Percentiles rank a stretch among this genome's conserved stretches.
These are phyloP conservation scores for Galendromus occidentalis DNA, from an alignment of 1,140 invertebrate species.

Conservation along the genomic window DNA sequence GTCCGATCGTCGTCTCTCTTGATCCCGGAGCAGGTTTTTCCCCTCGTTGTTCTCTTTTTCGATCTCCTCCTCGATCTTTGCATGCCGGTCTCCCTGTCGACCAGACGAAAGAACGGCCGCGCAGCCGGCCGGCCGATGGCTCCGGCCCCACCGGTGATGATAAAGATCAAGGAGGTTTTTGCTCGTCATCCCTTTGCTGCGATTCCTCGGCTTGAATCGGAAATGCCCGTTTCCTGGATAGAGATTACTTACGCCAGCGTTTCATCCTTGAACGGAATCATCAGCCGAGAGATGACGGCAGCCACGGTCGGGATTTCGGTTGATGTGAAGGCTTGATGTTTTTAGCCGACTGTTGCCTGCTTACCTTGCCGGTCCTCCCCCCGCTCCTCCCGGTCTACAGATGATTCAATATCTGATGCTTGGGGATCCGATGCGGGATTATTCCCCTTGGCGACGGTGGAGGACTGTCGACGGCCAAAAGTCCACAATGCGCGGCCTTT, in stretches of 20 bases:
- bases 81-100: not conserved
- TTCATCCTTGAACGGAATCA: not conserved
- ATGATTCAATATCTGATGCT: too few species aligned
- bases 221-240: too few species aligned
- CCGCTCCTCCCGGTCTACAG: too few species aligned
- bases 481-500: too few species aligned
- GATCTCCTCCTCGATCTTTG: not conserved
- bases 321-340: not conserved
- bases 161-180: conserved; percentile 9
- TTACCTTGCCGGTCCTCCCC: too few species aligned
- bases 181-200: not conserved
- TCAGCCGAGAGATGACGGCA: not conserved
- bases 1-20: not conserved
- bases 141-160: not conserved
- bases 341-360: conserved; percentile 1
- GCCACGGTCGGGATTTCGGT: not conserved
- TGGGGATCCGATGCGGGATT: too few species aligned
- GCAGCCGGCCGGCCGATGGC: too few species aligned
- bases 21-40: too few species aligned
- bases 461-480: too few species aligned
- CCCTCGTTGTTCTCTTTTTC: not conserved
- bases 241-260: not conserved
- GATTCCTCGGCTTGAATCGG: not conserved
- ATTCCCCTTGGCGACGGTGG: too few species aligned
- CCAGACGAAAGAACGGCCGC: too few species aligned